A percentile compares a stretch with the other conserved stretches of the same genome.
Evolutionary conservation across 2,888 invertebrate species (phyloP).

Genomic region (Sinohyriopsis cumingii): DNA sequence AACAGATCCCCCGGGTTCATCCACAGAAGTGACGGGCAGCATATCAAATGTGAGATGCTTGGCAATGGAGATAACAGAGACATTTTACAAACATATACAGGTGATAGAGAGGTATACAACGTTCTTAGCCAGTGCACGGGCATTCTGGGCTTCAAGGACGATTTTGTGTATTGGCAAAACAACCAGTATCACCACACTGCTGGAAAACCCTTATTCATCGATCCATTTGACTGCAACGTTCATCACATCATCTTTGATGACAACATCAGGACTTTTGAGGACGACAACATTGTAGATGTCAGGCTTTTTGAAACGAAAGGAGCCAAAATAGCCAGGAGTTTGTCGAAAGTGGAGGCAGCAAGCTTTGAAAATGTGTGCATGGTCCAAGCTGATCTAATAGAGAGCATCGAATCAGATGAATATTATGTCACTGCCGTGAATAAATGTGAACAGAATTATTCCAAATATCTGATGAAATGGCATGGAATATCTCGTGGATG

Average conservation of each 20-base stretch:
- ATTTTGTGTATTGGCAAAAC: constrained; percentile 66
- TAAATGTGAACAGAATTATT: constrained; percentile 62
- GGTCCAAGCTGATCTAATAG: constrained; percentile 69
- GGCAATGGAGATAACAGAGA: constrained; percentile 15
- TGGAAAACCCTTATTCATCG: constrained; percentile 69
- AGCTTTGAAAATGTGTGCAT: constrained; percentile 62
- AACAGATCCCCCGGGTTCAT: constrained; percentile 54
- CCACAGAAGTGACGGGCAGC: constrained; percentile 35
- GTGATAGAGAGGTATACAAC: constrained; percentile 61
- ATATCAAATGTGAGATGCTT: constrained; percentile 34
- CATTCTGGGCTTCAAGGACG: constrained; percentile 66
- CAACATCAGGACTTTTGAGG: constrained; percentile 66
- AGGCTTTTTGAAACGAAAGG: constrained; percentile 53
- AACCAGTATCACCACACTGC: constrained; percentile 60
- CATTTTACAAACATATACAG: constrained; percentile 19
- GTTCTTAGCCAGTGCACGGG: constrained; percentile 57
- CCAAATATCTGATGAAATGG: constrained; percentile 32
- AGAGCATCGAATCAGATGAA: constrained; percentile 60
- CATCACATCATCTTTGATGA: constrained; percentile 72
- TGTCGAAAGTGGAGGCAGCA: constrained; percentile 52
- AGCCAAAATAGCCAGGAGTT: constrained; percentile 44
- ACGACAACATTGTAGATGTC: constrained; percentile 69
- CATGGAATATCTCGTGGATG: constrained; percentile 7
- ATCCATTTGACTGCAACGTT: constrained; percentile 53
- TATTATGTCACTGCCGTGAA: constrained; percentile 64